Evolutionary conservation across 2,113 vertebrate species (phyloP), one percentile per base, ranked within the genome.

Genomic region (Zootoca vivipara): DNA sequence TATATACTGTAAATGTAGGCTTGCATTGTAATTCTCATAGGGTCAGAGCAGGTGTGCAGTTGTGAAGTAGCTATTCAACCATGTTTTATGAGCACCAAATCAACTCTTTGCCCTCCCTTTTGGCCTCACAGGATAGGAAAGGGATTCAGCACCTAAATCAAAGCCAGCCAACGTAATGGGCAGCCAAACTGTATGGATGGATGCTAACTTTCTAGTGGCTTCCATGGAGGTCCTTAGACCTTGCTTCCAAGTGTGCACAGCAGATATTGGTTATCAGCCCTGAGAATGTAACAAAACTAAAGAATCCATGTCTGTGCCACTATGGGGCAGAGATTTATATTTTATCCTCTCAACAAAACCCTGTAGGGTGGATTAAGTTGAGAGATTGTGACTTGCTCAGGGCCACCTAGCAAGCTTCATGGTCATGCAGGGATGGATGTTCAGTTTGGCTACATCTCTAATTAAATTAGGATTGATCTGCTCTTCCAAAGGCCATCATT

Each of bases 401-500:
- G 72, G 80, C n/a, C 18, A 22, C 13, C 30, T 7, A 65, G 62
- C 5, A 10, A 52, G 24, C 30, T 77, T 83, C n/a, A 77, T 75
- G 24, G 73, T 2, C 77, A 22, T 67, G n/a, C 72, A 69, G 62
- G 15, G 35, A 26, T 72, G 65, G 35, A 26, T 72, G 65, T 84
- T 78, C 42, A 62, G 64, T 65, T 82, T 65, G 72, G 46, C 8
- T 58, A 67, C 62, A 70, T 42, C 42, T n/a, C 20, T 77, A 86
- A 89, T 89, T 82, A 77, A 86, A 89, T 89, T 77, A 77, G 64
- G 56, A 90, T 72, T 83, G 79, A 86, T 83, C 62, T 18, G 5
- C 30, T 83, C 81, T 78, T 84, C 18, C 74, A 40, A 35, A 86
- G 40, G 56, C 38, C 67, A 85, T 52, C 38, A 12, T 9, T 65